Conservation (phyloP, 2,797 vertebrate species). For the Selene dorsalis region DNA sequence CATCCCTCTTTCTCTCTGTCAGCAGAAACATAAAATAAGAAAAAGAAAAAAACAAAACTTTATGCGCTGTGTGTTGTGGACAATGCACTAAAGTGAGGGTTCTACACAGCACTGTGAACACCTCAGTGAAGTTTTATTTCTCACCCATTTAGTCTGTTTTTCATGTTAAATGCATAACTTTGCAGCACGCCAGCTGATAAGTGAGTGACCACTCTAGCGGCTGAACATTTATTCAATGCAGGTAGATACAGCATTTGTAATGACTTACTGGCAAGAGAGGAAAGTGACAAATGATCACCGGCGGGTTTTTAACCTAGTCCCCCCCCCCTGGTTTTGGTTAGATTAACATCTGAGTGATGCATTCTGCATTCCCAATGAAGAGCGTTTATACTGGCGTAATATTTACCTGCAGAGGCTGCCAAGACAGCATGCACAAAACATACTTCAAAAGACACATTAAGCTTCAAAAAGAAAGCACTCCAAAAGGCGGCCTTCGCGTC, state of each 20-base stretch:
- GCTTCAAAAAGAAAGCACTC: constrained; percentile 7
- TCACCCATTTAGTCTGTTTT: neutral
- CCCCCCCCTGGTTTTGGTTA: neutral
- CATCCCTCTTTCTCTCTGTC: constrained; percentile 56
- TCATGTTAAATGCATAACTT: constrained; percentile 3
- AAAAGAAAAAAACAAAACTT: constrained; percentile 30
- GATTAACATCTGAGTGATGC: constrained; percentile 46
- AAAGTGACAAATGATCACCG: constrained; percentile 37
- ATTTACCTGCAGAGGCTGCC: constrained; percentile 40
- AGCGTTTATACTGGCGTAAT: constrained; percentile 20
- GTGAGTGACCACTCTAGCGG: neutral
- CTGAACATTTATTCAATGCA: constrained; percentile 10
- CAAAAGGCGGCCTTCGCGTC: constrained; percentile 19
- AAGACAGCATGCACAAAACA: constrained; percentile 36
- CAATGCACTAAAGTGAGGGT: constrained; percentile 5
- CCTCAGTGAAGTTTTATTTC: neutral
- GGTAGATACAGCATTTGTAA: constrained; percentile 19
- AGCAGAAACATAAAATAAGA: constrained; percentile 67
- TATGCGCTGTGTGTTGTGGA: constrained; percentile 19
- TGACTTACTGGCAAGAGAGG: constrained; percentile 19
- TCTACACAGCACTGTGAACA: neutral
- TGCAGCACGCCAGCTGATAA: neutral
- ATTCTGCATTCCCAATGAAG: constrained; percentile 34
- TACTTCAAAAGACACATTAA: constrained; percentile 48
- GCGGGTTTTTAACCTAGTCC: neutral